Evolutionary conservation across 2,113 vertebrate genomes (phyloP).

Genomic region (Channa argus): DNA sequence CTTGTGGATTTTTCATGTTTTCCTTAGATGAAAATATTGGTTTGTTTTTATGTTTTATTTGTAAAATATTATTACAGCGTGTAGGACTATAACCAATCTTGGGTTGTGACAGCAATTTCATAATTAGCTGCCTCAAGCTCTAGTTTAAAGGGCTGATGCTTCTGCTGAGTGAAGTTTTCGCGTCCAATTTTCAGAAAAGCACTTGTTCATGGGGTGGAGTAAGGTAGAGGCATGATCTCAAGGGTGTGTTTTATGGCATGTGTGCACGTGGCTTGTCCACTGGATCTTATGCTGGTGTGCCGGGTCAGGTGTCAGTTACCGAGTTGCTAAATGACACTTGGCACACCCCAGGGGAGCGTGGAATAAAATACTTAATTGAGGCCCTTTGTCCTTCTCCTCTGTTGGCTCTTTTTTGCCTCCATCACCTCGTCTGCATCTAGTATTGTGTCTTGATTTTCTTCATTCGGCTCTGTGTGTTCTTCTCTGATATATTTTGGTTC

Average conservation of each 20-base stretch:
- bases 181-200: background rate
- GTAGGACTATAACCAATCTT: no score
- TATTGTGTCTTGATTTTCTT: background rate
- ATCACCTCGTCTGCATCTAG: background rate
- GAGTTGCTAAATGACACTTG: conserved; percentile 53
- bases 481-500: no score
- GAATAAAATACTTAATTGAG: conserved; percentile 50
- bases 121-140: no score
- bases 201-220: conserved; percentile 12
- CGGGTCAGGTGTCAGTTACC: conserved; percentile 67
- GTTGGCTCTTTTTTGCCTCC: conserved; percentile 23
- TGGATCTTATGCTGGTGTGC: conserved; percentile 43
- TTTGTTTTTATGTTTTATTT: no score
- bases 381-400: conserved; percentile 32
- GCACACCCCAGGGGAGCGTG: conserved; percentile 34
- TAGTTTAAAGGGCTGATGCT: background rate
- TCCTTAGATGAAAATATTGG: no score
- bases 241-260: conserved; percentile 7
- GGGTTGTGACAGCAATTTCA: no score
- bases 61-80: no score
- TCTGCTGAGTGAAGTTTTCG: background rate
- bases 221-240: conserved; percentile 24
- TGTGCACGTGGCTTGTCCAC: conserved; percentile 29
- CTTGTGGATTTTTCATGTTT: no score
- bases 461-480: no score